Percentiles rank a stretch among this genome's conserved stretches.
phyloP scores from a whole-genome alignment of 2,797 vertebrate species.

The Ibycter americanus region DNA sequence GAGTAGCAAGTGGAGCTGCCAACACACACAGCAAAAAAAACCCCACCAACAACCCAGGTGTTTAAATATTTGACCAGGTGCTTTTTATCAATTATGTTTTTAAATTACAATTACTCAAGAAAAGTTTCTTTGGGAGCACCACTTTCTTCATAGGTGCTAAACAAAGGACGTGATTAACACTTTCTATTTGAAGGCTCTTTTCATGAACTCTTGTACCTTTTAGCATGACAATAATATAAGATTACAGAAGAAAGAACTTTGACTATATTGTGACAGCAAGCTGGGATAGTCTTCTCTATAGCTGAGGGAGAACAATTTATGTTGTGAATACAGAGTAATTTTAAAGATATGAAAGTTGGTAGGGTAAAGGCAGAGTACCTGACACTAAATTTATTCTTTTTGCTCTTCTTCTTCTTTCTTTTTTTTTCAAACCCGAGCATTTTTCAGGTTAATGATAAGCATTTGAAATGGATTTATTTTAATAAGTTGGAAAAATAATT shows the following conservation, averaged over 20 bases:
- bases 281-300: neutral
- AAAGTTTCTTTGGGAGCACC: neutral
- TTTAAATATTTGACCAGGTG: constrained; percentile 9
- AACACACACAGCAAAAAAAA: neutral
- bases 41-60: neutral
- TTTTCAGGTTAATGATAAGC: neutral
- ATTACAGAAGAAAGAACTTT: neutral
- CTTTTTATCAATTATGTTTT: neutral
- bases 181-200: neutral
- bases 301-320: neutral
- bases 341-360: neutral
- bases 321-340: neutral
- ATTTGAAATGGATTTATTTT: neutral
- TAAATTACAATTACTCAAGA: neutral
- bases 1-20: neutral
- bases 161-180: neutral
- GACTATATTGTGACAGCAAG: neutral
- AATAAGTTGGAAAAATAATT: neutral
- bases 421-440: neutral
- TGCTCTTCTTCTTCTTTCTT: neutral
- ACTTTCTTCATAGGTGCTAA: neutral
- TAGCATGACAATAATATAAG: neutral
- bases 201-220: neutral
- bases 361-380: neutral
- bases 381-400: neutral